Base-by-base conservation (phyloP, 2,888 invertebrate species). In the Adelphocoris suturalis region DNA sequence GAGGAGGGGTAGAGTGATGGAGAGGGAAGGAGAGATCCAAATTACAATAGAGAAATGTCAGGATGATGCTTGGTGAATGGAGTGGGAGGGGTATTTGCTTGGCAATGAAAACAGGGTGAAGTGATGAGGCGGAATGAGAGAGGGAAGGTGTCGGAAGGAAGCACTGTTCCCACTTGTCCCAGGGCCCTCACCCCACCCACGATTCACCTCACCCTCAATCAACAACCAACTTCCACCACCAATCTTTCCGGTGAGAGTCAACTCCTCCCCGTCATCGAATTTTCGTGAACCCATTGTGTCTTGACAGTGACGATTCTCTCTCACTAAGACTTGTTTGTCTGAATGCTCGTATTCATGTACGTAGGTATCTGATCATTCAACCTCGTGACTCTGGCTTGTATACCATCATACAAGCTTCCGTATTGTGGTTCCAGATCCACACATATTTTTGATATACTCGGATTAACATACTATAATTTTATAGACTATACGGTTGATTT, bases 81-180 rank as follows among this genome's bases (percentile, higher is more conserved):
- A 11, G 52, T 14, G 2, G 52, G 61, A 19, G 19, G 68, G 68
- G 3, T 23, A 12, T 68, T 12, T 68, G 68, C 23, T 68, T 68
- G 11, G 68, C 23, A 23, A 19, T 61, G 68, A 23, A 68, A 68
- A 68, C 68, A 37, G 19, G 68, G 19, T 68, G 68, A 23, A 23
- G 68, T 19, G 68, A 68, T 68, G 68, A 68, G n/a, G 68, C 68
- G 68, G 68, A 68, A 68, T 68, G 68, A 23, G 68, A 23, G 68
- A 37, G 37, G 37, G 37, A 37, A 68, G 68, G 23, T 68, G 68
- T 68, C 68, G 68, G 68, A 68, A 68, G 68, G 68, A 68, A 68
- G 68, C 68, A 68, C 68, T 68, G 68, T 27, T 68, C 68, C 68
- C 68, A 68, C 68, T 68, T 68, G 68, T 68, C 68, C 68, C 68